A percentile compares a stretch with the other conserved stretches of the same genome.
phyloP scores from a whole-genome alignment of 2,888 invertebrate genomes.

The Temnothorax rugatulus region DNA sequence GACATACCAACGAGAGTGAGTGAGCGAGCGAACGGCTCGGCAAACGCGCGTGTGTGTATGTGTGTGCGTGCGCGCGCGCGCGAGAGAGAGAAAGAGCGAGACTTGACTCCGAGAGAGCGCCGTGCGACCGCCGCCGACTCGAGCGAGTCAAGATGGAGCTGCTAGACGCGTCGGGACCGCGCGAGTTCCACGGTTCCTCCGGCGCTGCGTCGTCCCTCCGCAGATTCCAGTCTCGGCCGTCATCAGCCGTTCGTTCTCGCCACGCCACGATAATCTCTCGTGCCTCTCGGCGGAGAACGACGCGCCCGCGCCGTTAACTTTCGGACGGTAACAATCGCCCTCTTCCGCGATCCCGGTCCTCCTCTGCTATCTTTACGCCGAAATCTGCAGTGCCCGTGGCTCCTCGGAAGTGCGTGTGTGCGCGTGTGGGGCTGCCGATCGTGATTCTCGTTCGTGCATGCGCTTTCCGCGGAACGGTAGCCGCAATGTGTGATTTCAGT shows the following conservation, averaged over 20 bases:
- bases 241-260: not conserved
- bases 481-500: not conserved
- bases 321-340: constrained; percentile 1
- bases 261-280: not conserved
- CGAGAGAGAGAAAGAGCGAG: not conserved
- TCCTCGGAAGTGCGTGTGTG: not conserved
- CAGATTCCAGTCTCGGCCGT: not conserved
- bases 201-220: constrained; percentile 55
- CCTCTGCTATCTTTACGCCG: constrained; percentile 23
- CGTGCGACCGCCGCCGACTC: constrained; percentile 36
- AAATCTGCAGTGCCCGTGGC: not conserved
- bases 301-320: not conserved
- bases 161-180: constrained; percentile 67
- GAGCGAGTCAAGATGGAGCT: constrained; percentile 75
- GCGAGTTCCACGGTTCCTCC: constrained; percentile 67
- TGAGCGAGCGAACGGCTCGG: constrained; percentile 36
- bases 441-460: not conserved
- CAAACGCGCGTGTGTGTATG: constrained; percentile 25
- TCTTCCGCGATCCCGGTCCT: not conserved
- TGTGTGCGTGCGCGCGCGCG: constrained; percentile 38
- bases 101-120: constrained; percentile 65
- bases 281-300: not conserved
- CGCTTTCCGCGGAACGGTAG: not conserved
- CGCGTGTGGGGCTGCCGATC: not conserved
- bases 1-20: not conserved